Conservation (phyloP, 2,888 invertebrate genomes). For the Drosophila longiperda region DNA sequence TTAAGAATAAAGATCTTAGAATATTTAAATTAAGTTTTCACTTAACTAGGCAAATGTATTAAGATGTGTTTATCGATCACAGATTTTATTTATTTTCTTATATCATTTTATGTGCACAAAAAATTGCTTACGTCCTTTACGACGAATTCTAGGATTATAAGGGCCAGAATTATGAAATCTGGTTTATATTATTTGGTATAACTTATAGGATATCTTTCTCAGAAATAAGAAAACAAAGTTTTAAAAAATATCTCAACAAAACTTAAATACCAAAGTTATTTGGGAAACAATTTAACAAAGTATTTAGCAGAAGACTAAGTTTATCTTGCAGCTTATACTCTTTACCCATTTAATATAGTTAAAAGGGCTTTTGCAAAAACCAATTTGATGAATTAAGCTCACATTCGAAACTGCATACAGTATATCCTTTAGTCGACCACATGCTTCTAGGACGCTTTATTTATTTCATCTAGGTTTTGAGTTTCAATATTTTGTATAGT, state of each 20-base stretch:
- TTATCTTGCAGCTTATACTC: background rate
- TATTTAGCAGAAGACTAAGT: no score
- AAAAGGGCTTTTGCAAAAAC: no score
- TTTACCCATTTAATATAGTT: background rate
- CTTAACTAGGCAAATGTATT: background rate
- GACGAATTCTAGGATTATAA: background rate
- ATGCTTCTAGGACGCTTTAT: background rate
- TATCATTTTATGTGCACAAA: background rate
- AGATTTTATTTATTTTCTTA: background rate
- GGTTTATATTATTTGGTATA: background rate
- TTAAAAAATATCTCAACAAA: no score
- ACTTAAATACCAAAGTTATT: background rate
- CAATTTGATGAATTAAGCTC: no score
- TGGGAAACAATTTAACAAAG: background rate
- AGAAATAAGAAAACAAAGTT: background rate
- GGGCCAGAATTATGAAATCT: background rate
- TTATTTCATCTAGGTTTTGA: constrained; percentile 46
- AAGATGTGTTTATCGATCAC: background rate
- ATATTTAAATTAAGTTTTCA: background rate
- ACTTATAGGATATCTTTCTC: background rate
- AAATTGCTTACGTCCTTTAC: background rate
- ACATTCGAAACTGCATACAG: background rate
- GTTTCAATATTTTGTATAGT: constrained; percentile 25
- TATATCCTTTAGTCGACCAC: background rate
- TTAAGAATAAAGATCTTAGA: background rate